phyloP scores from a whole-genome alignment of 1,140 invertebrate genomes.

The Conopomorpha cramerella region DNA sequence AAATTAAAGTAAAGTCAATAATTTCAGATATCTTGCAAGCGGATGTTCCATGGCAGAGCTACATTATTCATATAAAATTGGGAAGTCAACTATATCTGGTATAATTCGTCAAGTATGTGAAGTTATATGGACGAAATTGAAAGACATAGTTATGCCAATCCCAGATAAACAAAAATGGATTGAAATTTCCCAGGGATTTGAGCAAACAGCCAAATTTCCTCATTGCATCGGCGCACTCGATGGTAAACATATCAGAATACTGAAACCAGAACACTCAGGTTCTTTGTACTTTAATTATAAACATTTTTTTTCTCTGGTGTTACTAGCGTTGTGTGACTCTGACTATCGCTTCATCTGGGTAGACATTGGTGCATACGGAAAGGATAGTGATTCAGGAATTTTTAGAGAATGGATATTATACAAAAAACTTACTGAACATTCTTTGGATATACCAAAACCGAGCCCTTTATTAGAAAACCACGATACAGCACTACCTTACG shows the following conservation, averaged over 20 bases:
- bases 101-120: constrained; percentile 2
- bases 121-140: not conserved
- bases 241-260: constrained; percentile 17
- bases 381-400: constrained; percentile 35
- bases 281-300: constrained; percentile 46
- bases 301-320: constrained; percentile 30
- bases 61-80: not conserved
- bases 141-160: too few species aligned
- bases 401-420: constrained; percentile 14
- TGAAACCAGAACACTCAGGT: constrained; percentile 14
- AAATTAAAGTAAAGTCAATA: not conserved
- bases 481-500: constrained; percentile 1
- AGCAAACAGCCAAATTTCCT: constrained; percentile 18
- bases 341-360: constrained; percentile 38
- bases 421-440: not conserved
- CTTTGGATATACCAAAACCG: constrained; percentile 2
- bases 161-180: too few species aligned
- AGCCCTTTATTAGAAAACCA: constrained; percentile 1
- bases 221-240: constrained; percentile 33
- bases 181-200: constrained; percentile 4
- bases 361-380: constrained; percentile 36
- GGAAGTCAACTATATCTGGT: not conserved
- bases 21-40: constrained; percentile 4
- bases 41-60: constrained; percentile 3
- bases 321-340: constrained; percentile 23